phyloP scores from a whole-genome alignment of 2,888 invertebrate species.

The Branchellion lobata region DNA sequence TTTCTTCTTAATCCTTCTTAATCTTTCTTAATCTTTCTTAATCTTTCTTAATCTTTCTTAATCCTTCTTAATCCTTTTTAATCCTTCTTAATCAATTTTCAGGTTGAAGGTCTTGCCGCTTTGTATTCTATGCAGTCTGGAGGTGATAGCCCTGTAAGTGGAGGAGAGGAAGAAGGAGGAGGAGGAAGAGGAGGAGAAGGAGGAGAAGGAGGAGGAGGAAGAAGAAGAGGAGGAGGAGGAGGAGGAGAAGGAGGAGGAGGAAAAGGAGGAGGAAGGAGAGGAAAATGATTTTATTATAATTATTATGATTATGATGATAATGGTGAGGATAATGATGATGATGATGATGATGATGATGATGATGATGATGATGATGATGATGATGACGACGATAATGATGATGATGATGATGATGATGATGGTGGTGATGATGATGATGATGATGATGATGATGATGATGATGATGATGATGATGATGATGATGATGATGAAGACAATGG shows the following conservation, averaged over 20 bases:
- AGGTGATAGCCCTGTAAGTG: constrained; percentile 1
- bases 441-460: constrained; percentile 37
- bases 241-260: constrained; percentile 7
- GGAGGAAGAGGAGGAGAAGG: background rate
- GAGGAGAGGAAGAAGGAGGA: background rate
- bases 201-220: background rate
- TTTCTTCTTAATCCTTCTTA: no score
- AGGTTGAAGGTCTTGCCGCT: constrained; percentile 32
- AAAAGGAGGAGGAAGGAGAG: background rate
- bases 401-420: constrained; percentile 46
- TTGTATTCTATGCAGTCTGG: constrained; percentile 26
- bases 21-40: no score
- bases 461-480: constrained; percentile 26
- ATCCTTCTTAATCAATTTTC: no score
- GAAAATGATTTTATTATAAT: background rate
- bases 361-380: constrained; percentile 18
- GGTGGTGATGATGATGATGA: constrained; percentile 47
- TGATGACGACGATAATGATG: constrained; percentile 31
- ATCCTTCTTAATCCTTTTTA: no score
- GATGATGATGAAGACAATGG: constrained; percentile 29
- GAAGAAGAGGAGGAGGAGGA: background rate
- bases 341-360: no score
- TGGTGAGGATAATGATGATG: background rate
- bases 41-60: no score
- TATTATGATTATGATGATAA: background rate